These are phyloP conservation scores for Nothobranchius kuhntae DNA, from an alignment of 2,113 vertebrate species.

Conservation along the genomic window DNA sequence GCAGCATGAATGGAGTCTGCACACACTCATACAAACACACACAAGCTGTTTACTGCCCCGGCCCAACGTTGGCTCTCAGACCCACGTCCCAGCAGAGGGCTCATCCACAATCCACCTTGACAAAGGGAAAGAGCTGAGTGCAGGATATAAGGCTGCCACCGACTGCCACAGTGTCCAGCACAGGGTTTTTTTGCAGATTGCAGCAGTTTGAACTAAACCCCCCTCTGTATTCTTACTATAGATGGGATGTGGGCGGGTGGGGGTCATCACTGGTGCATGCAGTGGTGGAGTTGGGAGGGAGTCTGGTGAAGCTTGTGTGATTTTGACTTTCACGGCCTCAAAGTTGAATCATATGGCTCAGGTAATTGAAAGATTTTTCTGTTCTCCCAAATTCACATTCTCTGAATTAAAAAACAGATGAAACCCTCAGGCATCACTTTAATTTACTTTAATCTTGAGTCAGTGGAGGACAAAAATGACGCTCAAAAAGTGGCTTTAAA, in stretches of 20 bases:
- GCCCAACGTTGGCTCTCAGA: constrained; percentile 46
- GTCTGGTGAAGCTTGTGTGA: constrained; percentile 42
- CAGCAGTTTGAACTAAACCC: constrained; percentile 79
- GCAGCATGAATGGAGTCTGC: constrained; percentile 16
- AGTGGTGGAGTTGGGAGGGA: constrained; percentile 28
- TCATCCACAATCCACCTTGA: constrained; percentile 72
- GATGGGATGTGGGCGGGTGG: constrained; percentile 50
- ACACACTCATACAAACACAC: constrained; percentile 32
- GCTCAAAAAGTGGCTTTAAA: too few relatives aligned
- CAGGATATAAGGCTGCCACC: constrained; percentile 66
- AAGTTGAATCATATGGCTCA: constrained; percentile 62
- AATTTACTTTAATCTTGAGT: too few relatives aligned
- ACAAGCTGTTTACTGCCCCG: constrained; percentile 61
- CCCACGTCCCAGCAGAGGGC: constrained; percentile 52
- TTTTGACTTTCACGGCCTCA: constrained; percentile 37
- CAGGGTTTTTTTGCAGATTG: constrained; percentile 76
- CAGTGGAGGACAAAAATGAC: too few relatives aligned
- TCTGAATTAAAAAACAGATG: too few relatives aligned
- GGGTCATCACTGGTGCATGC: constrained; percentile 48
- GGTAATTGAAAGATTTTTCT: constrained; percentile 6
- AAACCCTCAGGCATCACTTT: too few relatives aligned
- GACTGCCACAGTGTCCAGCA: constrained; percentile 69
- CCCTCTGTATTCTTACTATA: constrained; percentile 73
- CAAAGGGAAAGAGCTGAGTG: constrained; percentile 81
- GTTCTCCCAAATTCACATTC: neutral